Conservation (phyloP, 2,797 vertebrate genomes). For the Miopithecus talapoin region DNA sequence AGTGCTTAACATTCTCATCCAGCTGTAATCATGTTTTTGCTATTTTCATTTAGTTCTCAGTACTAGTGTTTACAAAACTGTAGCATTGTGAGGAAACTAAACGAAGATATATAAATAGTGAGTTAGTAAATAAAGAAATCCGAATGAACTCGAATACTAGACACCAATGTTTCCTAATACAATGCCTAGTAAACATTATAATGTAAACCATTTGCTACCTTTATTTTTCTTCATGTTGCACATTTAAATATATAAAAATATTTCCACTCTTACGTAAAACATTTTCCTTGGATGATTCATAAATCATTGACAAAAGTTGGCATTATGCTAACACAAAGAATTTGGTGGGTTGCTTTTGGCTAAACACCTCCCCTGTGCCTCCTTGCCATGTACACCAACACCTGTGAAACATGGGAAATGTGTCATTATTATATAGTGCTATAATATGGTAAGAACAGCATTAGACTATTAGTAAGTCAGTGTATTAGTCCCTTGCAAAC, state of each 20-base stretch:
- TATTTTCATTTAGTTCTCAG: slow-evolving; percentile 25
- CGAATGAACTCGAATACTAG: slow-evolving; percentile 47
- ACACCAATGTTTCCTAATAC: background rate
- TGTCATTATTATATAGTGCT: background rate
- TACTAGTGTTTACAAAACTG: slow-evolving; percentile 23
- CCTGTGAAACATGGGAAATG: background rate
- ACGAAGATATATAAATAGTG: background rate
- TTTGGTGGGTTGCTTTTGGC: background rate
- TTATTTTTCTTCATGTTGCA: background rate
- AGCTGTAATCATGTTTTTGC: background rate
- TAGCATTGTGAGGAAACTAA: slow-evolving; percentile 14
- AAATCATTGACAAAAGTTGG: slow-evolving; percentile 17
- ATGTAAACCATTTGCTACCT: background rate
- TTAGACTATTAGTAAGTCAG: background rate
- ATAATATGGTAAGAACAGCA: background rate
- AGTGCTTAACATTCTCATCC: slow-evolving; percentile 9
- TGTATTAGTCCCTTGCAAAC: background rate
- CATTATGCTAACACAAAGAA: background rate
- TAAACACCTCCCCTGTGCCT: background rate
- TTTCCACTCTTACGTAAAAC: background rate
- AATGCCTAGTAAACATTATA: background rate
- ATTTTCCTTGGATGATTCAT: background rate
- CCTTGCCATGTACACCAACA: background rate
- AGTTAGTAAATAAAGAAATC: slow-evolving; percentile 28
- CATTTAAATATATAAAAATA: slow-evolving; percentile 20